Conservation (phyloP, 2,113 vertebrate species). For the Phoxinus phoxinus region DNA sequence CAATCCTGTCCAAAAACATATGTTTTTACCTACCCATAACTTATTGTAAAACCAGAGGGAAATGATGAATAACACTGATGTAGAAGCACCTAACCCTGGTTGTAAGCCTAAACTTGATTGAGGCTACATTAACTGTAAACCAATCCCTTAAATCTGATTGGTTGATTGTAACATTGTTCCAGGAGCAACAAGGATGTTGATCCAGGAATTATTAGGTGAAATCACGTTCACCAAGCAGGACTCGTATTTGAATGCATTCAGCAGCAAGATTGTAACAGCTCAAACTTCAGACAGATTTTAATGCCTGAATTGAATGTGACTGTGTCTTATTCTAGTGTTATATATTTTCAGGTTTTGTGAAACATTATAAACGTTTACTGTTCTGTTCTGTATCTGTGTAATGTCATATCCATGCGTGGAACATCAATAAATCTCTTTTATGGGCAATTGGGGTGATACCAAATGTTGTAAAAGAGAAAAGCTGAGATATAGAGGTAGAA, state of each 20-base stretch:
- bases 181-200: too few relatives aligned
- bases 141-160: too few relatives aligned
- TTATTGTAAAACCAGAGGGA: too few relatives aligned
- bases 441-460: conserved; percentile 17
- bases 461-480: conserved; percentile 26
- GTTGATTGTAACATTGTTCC: too few relatives aligned
- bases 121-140: too few relatives aligned
- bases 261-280: neutral
- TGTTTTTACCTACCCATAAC: too few relatives aligned
- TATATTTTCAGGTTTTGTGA: conserved; percentile 4
- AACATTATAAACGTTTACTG: conserved; percentile 8
- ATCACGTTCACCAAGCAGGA: too few relatives aligned
- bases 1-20: too few relatives aligned
- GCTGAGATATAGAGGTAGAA: conserved; percentile 6
- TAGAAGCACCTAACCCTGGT: too few relatives aligned
- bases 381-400: conserved; percentile 3
- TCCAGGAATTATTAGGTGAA: too few relatives aligned
- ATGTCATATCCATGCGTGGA: neutral
- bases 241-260: neutral
- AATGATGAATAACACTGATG: too few relatives aligned
- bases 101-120: too few relatives aligned
- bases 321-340: neutral
- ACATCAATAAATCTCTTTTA: conserved; percentile 38
- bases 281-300: neutral
- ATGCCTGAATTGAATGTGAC: neutral